Conservation (phyloP, 2,797 vertebrate species). For the Chrysocyon brachyurus region DNA sequence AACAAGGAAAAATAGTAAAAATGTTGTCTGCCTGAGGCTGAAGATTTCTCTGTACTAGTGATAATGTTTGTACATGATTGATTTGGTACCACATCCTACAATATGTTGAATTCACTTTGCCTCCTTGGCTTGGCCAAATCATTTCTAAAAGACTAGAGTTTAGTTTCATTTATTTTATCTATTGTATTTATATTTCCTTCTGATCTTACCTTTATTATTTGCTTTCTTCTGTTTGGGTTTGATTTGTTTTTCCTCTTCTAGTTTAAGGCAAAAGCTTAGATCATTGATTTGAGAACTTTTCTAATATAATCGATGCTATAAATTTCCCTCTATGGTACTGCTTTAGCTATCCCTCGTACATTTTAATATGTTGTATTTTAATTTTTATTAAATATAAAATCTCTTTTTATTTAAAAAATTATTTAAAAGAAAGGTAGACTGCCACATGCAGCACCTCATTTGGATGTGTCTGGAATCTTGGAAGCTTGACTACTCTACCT, state of each 20-base stretch:
- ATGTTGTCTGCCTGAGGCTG: not conserved
- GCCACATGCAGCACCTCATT: not conserved
- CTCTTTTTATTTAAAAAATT: not conserved
- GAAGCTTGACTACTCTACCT: not conserved
- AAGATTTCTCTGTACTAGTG: not conserved
- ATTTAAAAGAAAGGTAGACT: not conserved
- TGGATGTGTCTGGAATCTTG: not conserved
- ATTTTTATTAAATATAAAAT: constrained; percentile 44
- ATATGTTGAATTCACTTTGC: not conserved
- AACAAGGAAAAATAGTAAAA: constrained; percentile 38
- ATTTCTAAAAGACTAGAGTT: constrained; percentile 17
- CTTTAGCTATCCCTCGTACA: not conserved
- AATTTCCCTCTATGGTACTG: constrained; percentile 37
- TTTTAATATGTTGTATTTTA: not conserved
- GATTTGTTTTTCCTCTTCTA: not conserved
- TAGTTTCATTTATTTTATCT: constrained; percentile 20
- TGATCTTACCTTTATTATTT: not conserved
- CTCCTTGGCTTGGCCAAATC: not conserved
- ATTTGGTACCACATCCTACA: not conserved
- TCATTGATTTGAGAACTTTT: constrained; percentile 8
- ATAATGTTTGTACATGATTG: not conserved
- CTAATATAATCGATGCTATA: constrained; percentile 15
- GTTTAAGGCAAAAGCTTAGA: constrained; percentile 4
- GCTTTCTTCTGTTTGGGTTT: not conserved
- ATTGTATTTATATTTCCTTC: not conserved